Percentiles rank a stretch among this genome's conserved stretches.
Conservation (phyloP, 2,113 vertebrate genomes). For the rat (Rattus norvegicus) region DNA sequence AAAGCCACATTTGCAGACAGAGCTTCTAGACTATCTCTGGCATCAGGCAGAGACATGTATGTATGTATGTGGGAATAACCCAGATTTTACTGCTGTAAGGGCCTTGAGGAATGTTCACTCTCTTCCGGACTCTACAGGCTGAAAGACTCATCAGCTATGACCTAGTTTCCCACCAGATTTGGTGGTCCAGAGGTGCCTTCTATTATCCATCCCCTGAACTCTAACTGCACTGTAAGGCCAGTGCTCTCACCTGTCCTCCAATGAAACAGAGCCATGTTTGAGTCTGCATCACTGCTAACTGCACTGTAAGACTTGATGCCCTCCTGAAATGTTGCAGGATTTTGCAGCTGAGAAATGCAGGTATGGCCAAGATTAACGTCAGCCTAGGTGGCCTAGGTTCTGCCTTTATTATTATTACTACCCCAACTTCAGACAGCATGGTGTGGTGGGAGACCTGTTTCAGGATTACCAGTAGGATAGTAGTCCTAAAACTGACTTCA, state of each 20-base stretch:
- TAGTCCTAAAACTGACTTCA: neutral
- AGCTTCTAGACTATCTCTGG: neutral
- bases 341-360: neutral
- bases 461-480: too few species aligned
- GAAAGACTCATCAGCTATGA: neutral
- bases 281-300: neutral
- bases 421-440: neutral
- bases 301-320: neutral
- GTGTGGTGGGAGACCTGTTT: neutral
- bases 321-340: neutral
- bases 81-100: neutral
- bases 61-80: neutral
- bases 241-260: neutral
- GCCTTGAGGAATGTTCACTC: neutral
- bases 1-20: neutral
- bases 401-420: neutral
- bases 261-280: neutral
- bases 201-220: neutral
- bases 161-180: neutral
- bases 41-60: neutral
- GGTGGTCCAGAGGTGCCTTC: neutral
- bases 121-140: neutral
- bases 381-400: neutral
- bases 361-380: neutral
- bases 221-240: too few species aligned